phyloP scores from a whole-genome alignment of 1,140 invertebrate genomes.

The Uloborus diversus region DNA sequence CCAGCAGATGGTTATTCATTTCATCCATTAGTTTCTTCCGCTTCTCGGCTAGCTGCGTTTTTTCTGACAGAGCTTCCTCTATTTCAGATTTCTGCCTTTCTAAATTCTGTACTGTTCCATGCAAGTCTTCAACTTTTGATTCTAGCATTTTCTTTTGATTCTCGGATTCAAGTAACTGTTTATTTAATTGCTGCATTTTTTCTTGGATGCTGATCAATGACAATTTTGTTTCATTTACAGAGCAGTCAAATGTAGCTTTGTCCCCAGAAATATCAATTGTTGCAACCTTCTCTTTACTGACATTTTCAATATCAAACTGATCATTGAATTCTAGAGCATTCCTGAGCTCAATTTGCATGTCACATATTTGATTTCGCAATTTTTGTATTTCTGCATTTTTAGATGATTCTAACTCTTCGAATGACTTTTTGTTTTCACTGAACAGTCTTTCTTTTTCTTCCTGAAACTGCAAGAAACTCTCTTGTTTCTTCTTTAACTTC shows the following conservation, averaged over 20 bases:
- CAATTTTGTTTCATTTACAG: conserved; percentile 21
- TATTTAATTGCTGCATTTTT: conserved; percentile 24
- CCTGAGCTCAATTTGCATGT: conserved; percentile 63
- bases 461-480: conserved; percentile 66
- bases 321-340: conserved; percentile 35
- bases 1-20: conserved; percentile 67
- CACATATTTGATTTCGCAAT: conserved; percentile 63
- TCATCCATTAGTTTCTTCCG: conserved; percentile 67
- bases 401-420: conserved; percentile 62
- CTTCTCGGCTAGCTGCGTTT: conserved; percentile 64
- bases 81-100: conserved; percentile 8
- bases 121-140: not conserved
- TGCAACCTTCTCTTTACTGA: conserved; percentile 26
- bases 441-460: conserved; percentile 65
- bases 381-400: conserved; percentile 65
- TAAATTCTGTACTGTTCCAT: not conserved
- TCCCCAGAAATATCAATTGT: conserved; percentile 29
- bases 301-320: not conserved
- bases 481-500: conserved; percentile 67
- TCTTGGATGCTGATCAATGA: conserved; percentile 28
- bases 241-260: conserved; percentile 43
- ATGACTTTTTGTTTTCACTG: conserved; percentile 61
- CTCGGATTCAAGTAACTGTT: conserved; percentile 16
- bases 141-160: conserved; percentile 11
- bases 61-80: conserved; percentile 11